Percentiles rank a stretch among this genome's conserved stretches.
Evolutionary conservation across 2,113 vertebrate species (phyloP).

Genomic region (Marmota flaviventris): DNA sequence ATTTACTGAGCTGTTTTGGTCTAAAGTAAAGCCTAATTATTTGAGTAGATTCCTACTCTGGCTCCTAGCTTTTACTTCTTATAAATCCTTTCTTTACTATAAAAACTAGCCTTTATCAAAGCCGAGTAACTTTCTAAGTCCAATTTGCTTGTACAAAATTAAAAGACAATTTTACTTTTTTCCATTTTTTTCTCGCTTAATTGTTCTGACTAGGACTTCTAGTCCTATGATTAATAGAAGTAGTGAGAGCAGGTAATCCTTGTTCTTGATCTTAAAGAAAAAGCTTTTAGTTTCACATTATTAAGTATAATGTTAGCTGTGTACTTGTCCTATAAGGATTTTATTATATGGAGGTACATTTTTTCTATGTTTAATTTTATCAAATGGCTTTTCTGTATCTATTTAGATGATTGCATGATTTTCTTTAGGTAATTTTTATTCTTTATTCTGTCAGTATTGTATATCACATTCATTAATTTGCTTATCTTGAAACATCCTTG

Average conservation of each 20-base stretch:
- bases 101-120: not conserved
- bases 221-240: not conserved
- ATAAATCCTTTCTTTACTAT: not conserved
- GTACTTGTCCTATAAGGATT: not conserved
- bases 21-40: not conserved
- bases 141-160: not conserved
- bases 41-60: not conserved
- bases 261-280: not conserved
- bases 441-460: not conserved
- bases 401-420: not conserved
- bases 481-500: not conserved
- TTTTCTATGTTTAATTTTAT: not conserved
- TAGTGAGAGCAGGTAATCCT: not conserved
- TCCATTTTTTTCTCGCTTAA: not conserved
- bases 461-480: not conserved
- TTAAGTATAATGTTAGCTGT: not conserved
- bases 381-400: not conserved
- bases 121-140: not conserved
- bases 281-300: not conserved
- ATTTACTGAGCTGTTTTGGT: not conserved
- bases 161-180: not conserved
- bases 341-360: not conserved
- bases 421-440: not conserved
- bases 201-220: not conserved
- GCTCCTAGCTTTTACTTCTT: not conserved